A percentile compares a stretch with the other conserved stretches of the same genome.
Conservation (phyloP, 1,140 invertebrate species). For the Apis mellifera region Amel_HAv3.1 CM009936.2:14698001-14698500, state of each 20-base stretch:
- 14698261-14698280: conserved; percentile 37
- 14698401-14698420: not conserved
- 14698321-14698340: conserved; percentile 29
- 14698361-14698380: conserved; percentile 34
- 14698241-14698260: not conserved
- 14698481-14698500: no score
- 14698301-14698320: not conserved
- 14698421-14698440: no score
- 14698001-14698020: no score
- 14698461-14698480: no score
- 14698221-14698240: not conserved
- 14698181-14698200: not conserved
- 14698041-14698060: no score
- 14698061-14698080: no score
- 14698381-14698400: conserved; percentile 14
- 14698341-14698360: conserved; percentile 32
- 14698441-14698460: no score
- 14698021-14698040: no score
- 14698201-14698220: not conserved
- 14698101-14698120: no score
- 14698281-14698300: conserved; percentile 21
- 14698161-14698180: not conserved
- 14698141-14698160: no score
- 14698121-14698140: no score
- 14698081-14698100: no score